phyloP scores from a whole-genome alignment of 2,113 vertebrate genomes.

The Galbula dea region DNA sequence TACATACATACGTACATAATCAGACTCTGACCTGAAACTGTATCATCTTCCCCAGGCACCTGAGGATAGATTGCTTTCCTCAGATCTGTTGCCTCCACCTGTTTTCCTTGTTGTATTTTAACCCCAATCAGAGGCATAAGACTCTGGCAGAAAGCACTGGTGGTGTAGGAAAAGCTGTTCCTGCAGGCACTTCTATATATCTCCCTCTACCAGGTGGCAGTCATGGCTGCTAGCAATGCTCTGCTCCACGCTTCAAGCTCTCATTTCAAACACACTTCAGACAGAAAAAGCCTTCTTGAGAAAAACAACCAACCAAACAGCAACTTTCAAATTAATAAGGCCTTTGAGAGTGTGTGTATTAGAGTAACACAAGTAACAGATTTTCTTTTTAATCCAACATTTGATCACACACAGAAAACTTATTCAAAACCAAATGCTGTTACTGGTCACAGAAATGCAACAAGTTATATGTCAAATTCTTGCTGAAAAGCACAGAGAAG shows the following conservation, averaged over 20 bases:
- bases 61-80: neutral
- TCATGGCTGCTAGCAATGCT: rapidly evolving
- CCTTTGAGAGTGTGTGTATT: neutral
- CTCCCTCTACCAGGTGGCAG: neutral
- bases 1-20: too few relatives aligned
- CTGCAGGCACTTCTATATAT: neutral
- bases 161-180: neutral
- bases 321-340: neutral
- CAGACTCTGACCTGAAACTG: neutral
- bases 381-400: neutral
- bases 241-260: neutral
- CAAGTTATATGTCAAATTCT: neutral
- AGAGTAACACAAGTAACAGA: neutral
- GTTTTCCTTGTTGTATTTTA: neutral
- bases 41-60: neutral
- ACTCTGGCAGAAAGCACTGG: neutral
- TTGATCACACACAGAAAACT: neutral
- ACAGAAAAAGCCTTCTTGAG: neutral
- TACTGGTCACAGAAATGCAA: neutral
- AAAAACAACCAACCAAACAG: neutral
- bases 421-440: neutral
- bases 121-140: neutral
- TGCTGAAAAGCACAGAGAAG: neutral
- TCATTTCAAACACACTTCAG: neutral
- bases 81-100: neutral